A percentile compares a stretch with the other conserved stretches of the same genome.
Conservation (phyloP, 2,113 vertebrate species). For the Ptyas mucosa region DNA sequence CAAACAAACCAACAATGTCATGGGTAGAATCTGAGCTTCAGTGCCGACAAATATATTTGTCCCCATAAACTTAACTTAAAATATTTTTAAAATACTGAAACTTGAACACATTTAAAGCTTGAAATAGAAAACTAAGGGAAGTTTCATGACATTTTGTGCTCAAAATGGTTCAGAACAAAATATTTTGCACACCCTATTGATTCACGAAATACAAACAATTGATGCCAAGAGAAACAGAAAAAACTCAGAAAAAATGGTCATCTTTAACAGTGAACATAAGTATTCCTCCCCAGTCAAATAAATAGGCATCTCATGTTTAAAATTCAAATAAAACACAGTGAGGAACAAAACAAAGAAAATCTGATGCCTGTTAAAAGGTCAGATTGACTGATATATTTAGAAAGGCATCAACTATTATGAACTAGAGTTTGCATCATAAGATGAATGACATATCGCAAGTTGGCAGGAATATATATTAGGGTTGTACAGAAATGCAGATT, state of each 20-base stretch:
- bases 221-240: neutral
- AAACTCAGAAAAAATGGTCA: neutral
- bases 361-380: neutral
- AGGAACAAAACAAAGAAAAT: neutral
- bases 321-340: neutral
- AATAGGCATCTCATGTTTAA: neutral
- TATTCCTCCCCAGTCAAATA: neutral
- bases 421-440: neutral
- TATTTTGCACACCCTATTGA: neutral
- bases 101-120: neutral
- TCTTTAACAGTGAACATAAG: neutral
- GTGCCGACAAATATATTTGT: neutral
- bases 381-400: neutral
- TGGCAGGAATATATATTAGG: neutral
- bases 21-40: neutral
- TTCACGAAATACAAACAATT: neutral
- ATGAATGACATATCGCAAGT: neutral
- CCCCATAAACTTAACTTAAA: neutral
- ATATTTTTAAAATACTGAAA: neutral
- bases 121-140: neutral
- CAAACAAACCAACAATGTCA: neutral
- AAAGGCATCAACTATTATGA: neutral
- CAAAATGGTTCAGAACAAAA: neutral
- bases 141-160: neutral
- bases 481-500: neutral